Evolutionary conservation across 2,797 vertebrate species (phyloP).

Genomic region (Craterocephalus amniculus): DNA sequence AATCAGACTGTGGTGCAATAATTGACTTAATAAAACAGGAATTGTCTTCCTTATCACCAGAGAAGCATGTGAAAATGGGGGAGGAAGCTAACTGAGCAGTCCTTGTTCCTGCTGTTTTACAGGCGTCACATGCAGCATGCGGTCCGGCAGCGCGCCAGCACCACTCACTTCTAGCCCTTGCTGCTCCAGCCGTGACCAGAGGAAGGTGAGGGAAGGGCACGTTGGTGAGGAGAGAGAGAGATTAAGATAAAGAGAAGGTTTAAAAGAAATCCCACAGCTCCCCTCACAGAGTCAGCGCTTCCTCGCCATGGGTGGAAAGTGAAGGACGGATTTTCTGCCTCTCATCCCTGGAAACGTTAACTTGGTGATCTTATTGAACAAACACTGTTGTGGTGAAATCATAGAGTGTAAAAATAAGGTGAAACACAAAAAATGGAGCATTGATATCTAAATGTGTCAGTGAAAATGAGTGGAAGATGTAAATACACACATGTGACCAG

Average conservation of each 20-base stretch:
- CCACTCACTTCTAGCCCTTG: conserved; percentile 99
- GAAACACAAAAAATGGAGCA: neutral
- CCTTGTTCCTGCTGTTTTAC: conserved; percentile 46
- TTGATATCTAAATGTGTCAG: conserved; percentile 4
- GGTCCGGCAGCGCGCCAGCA: conserved; percentile 49
- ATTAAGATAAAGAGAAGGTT: conserved; percentile 23
- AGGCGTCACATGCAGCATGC: conserved; percentile 66
- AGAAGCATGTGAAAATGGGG: neutral
- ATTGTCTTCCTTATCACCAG: neutral
- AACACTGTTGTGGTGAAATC: conserved; percentile 10
- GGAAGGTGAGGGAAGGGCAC: conserved; percentile 64
- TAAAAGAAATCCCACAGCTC: conserved; percentile 23
- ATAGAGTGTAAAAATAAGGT: no score
- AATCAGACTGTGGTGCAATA: neutral
- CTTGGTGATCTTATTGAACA: neutral
- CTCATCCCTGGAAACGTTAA: conserved; percentile 8
- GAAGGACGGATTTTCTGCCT: neutral
- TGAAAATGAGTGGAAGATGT: neutral
- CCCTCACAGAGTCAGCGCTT: conserved; percentile 2
- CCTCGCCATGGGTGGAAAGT: neutral
- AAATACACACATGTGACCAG: no score
- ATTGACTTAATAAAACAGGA: neutral
- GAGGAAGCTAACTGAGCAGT: conserved; percentile 25
- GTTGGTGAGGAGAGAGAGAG: conserved; percentile 67
- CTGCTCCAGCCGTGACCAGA: conserved; percentile 87